phyloP scores from a whole-genome alignment of 1,140 invertebrate species.

The Drosophila subpulchrella region DNA sequence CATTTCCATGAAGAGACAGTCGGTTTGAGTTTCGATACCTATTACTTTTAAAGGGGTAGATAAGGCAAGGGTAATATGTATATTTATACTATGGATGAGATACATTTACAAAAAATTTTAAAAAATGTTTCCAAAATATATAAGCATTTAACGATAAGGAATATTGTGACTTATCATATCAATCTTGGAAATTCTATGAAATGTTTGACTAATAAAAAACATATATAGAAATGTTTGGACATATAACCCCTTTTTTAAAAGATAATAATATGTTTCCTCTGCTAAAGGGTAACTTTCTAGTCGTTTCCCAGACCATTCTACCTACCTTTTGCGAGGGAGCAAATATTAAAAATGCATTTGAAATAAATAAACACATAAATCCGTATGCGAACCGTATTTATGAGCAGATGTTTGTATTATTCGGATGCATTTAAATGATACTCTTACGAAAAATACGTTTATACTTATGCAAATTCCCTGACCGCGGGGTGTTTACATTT shows the following conservation, averaged over 20 bases:
- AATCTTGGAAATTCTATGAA: too few relatives aligned
- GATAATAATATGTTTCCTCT: too few relatives aligned
- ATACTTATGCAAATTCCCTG: conserved; percentile 33
- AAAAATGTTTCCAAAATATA: too few relatives aligned
- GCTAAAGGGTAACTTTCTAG: neutral
- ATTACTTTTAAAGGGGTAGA: neutral
- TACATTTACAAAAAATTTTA: too few relatives aligned
- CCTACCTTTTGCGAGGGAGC: conserved; percentile 12
- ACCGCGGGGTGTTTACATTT: conserved; percentile 39
- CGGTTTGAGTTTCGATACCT: neutral
- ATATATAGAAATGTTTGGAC: too few relatives aligned
- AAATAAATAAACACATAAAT: conserved; percentile 42
- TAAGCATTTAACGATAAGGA: too few relatives aligned
- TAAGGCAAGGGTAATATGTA: neutral
- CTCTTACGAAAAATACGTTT: conserved; percentile 7
- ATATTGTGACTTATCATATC: too few relatives aligned
- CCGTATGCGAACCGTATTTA: conserved; percentile 8
- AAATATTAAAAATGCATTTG: conserved; percentile 43
- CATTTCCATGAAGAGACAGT: conserved; percentile 33
- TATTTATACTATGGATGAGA: too few relatives aligned
- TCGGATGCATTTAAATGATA: conserved; percentile 29
- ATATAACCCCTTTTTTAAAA: too few relatives aligned
- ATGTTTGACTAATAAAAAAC: too few relatives aligned
- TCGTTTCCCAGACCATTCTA: neutral
- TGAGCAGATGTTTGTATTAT: neutral